These are phyloP conservation scores for Zapornia atra DNA, from an alignment of 2,113 vertebrate genomes.

Conservation along the genomic window DNA sequence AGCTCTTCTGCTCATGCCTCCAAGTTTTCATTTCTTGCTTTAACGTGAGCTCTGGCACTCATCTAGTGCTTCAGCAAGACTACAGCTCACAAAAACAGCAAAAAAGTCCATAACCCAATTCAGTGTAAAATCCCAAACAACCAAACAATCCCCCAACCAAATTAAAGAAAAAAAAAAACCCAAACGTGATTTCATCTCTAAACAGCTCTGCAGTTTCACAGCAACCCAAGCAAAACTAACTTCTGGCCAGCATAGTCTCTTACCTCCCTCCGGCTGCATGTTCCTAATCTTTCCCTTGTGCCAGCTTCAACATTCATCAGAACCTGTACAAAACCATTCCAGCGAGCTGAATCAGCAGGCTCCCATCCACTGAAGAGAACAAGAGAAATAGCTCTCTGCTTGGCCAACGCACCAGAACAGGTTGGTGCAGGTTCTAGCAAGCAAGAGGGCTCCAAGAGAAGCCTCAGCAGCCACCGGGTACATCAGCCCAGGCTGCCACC, in stretches of 20 bases:
- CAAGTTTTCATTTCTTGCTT: not conserved
- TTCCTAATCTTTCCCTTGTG: not conserved
- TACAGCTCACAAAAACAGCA: not conserved
- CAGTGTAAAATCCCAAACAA: not conserved
- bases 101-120: not conserved
- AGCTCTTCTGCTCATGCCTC: not conserved
- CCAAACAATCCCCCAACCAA: not conserved
- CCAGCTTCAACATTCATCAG: not conserved
- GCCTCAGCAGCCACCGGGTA: not conserved
- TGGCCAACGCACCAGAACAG: not conserved
- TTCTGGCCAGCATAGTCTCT: not conserved
- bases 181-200: not conserved
- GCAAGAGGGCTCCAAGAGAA: not conserved
- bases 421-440: not conserved
- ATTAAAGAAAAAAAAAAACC: not conserved
- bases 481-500: not conserved
- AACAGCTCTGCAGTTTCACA: not conserved
- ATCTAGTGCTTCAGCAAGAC: not conserved
- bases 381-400: not conserved
- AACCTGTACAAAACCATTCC: not conserved
- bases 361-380: not conserved
- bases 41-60: not conserved
- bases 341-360: not conserved
- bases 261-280: constrained; percentile 10
- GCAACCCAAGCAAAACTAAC: not conserved